phyloP scores from a whole-genome alignment of 1,140 invertebrate genomes.

The Aphelinus certus region DNA sequence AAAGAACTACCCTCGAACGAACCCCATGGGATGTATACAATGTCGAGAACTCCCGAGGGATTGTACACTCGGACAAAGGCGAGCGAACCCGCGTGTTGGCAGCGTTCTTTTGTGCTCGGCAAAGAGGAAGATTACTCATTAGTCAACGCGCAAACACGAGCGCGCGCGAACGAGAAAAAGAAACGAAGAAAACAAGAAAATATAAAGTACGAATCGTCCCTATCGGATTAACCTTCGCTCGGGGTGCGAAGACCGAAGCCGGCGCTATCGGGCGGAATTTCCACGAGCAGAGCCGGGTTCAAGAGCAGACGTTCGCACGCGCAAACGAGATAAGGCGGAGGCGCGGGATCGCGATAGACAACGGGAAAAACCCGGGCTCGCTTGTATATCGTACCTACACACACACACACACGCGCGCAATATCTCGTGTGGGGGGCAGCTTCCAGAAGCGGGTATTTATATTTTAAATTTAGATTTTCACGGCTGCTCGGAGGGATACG shows the following conservation, averaged over 20 bases:
- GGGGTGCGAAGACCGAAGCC: background rate
- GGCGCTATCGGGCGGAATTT: slow-evolving; percentile 25
- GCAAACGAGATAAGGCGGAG: slow-evolving; percentile 19
- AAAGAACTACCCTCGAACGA: too few relatives aligned
- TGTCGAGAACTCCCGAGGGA: too few relatives aligned
- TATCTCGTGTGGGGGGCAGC: too few relatives aligned
- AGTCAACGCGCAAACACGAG: background rate
- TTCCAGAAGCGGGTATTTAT: too few relatives aligned
- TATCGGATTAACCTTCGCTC: slow-evolving; percentile 43
- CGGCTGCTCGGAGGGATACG: too few relatives aligned
- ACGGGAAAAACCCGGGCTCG: too few relatives aligned
- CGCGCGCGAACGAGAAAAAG: background rate
- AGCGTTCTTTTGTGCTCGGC: too few relatives aligned
- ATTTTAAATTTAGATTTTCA: too few relatives aligned
- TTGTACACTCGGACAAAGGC: background rate
- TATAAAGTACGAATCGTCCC: background rate
- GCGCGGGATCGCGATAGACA: slow-evolving; percentile 10
- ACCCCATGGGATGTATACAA: too few relatives aligned
- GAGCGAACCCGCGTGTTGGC: background rate
- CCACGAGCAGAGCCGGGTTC: slow-evolving; percentile 22
- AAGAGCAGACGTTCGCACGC: slow-evolving; percentile 37
- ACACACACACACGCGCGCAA: too few relatives aligned
- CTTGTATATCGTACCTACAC: too few relatives aligned
- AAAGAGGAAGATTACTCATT: slow-evolving; percentile 19
- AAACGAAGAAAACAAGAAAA: slow-evolving; percentile 3